phyloP scores from a whole-genome alignment of 64 coral and sea anemone species.

The Astreopora myriophthalma region DNA sequence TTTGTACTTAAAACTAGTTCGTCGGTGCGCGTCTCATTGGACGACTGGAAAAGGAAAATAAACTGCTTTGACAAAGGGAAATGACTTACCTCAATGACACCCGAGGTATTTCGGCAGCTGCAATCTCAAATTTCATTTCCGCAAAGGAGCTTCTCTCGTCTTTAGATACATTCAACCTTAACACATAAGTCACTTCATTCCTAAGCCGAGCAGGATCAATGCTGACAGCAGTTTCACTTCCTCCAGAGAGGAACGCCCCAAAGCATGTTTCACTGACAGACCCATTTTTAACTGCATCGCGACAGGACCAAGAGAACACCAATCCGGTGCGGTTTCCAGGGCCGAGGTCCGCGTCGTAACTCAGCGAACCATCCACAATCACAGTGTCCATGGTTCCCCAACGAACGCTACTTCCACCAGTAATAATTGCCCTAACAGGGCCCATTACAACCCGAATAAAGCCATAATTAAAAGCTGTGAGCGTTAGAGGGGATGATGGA shows the following conservation, averaged over 20 bases:
- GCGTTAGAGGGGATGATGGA: neutral
- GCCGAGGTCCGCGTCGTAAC: conserved; percentile 5
- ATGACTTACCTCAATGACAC: neutral
- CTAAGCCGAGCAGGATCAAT: neutral
- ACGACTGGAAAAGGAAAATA: no score
- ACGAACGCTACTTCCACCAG: conserved; percentile 6
- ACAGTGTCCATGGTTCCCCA: neutral
- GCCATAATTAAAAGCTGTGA: conserved; percentile 12
- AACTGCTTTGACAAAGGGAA: neutral
- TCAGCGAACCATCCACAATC: conserved; percentile 8
- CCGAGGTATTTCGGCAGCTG: neutral
- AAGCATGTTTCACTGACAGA: neutral
- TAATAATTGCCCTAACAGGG: neutral
- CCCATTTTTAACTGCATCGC: neutral
- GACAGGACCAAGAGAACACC: neutral
- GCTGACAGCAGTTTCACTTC: no score
- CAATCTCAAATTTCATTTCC: conserved; percentile 7
- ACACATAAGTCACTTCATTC: neutral
- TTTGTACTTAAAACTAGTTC: no score
- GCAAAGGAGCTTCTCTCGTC: neutral
- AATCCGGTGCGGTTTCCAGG: neutral
- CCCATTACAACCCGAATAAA: neutral
- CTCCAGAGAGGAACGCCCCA: neutral
- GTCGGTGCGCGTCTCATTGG: no score
- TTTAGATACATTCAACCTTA: neutral